Base-by-base conservation (phyloP, 2,797 vertebrate genomes). In the Remorina albescens region DNA sequence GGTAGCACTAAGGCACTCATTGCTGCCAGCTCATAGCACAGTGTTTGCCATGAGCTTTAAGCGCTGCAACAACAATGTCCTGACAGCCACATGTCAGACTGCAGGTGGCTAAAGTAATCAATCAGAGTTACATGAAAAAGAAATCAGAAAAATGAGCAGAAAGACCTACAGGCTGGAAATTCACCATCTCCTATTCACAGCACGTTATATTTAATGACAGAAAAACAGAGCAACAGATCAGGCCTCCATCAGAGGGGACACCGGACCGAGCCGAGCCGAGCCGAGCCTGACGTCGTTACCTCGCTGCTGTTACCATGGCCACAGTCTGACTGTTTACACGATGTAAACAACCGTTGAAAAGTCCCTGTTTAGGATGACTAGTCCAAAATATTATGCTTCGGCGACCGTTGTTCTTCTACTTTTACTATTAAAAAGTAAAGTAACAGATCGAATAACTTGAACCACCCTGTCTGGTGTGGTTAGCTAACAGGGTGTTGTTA, bases 21-120 rank as follows among this genome's bases (percentile, higher is more conserved):
- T 66, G 78, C 61, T 80, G 78, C 63, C 83, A 73, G 71, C 71
- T 56, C 51, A 82, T 19, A 63, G 83, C 82, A 86, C 83, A 85
- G 50, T 19, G 49, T n/a, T n/a, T n/a, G n/a, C n/a, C n/a, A n/a
- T n/a, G n/a, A n/a, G n/a, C 47, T 65, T 46, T n/a, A 59, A 37
- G 46, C 42, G 37, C n/a, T 25, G 47, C 50, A 74, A 74, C 80
- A 82, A 77, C 64, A 67, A 71, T 1, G 13, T 41, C 49, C 78
- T 71, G 80, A 83, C 57, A 71, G 53, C 55, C 79, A 78, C 56
- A 75, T 67, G 72, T 76, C 78, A 80, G 69, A 81, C 41, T 50
- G n/a, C 61, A 80, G 61, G 71, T 51, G 53, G 49, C 21, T 50
- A 42, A 34, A 64, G 67, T 66, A 51, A 85, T 81, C 75, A 51